Evolutionary conservation across 2,888 invertebrate species (phyloP).

Genomic region (Ephialtes manifestator): DNA sequence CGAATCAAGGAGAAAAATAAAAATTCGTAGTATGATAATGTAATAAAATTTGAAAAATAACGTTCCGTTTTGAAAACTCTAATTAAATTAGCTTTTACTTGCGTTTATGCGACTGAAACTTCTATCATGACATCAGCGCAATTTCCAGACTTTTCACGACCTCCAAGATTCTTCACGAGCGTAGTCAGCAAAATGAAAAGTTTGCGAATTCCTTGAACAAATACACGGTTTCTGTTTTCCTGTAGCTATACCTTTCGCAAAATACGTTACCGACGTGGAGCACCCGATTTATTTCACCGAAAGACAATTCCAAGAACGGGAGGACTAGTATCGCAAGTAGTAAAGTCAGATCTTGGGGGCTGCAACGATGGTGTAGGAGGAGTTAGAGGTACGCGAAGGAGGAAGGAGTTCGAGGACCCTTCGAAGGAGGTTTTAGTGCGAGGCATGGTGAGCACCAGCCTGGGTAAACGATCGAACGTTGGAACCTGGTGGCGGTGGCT

Average conservation of each 20-base stretch:
- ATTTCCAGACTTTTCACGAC: conserved; percentile 8
- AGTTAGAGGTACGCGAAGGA: conserved; percentile 21
- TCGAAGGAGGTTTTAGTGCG: conserved; percentile 62
- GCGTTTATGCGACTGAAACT: neutral
- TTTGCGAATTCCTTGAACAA: neutral
- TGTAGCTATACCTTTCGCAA: conserved; percentile 1
- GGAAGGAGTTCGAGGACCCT: conserved; percentile 55
- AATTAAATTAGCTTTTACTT: neutral
- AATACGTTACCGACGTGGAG: neutral
- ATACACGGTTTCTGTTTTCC: conserved; percentile 2
- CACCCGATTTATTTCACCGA: conserved; percentile 58
- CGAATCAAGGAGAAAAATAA: neutral
- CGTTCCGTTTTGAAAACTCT: too few relatives aligned
- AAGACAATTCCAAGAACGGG: conserved; percentile 54
- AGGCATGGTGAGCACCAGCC: conserved; percentile 52
- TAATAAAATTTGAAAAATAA: too few relatives aligned
- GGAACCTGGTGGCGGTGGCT: conserved; percentile 49
- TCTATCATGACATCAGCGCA: neutral
- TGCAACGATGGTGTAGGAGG: conserved; percentile 9
- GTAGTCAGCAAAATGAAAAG: conserved; percentile 12
- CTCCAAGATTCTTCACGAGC: conserved; percentile 1
- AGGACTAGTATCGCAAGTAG: conserved; percentile 63
- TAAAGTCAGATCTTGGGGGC: conserved; percentile 58
- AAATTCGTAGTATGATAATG: neutral
- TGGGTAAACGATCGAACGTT: conserved; percentile 62